Base-by-base conservation (phyloP, 2,888 invertebrate genomes). In the Itoplectis maculator region DNA sequence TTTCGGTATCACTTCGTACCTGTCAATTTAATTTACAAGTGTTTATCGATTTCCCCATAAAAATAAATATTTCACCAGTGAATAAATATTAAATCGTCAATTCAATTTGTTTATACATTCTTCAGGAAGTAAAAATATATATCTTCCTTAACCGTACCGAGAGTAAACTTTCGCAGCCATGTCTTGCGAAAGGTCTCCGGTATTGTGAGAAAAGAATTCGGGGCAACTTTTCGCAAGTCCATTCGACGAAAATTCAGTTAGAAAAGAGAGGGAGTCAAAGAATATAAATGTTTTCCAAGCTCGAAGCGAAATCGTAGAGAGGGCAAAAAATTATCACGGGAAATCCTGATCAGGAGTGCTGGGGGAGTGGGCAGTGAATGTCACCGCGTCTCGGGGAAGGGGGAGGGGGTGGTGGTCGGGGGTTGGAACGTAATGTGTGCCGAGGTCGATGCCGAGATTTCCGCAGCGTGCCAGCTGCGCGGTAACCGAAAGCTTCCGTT, bases 401-500 rank as follows among this genome's bases (percentile, higher is more conserved):
- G 66, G 59, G n/a, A n/a, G n/a, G n/a, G n/a, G n/a, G n/a, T n/a
- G n/a, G n/a, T n/a, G n/a, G n/a, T n/a, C n/a, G 23, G 20, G 23
- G 51, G 18, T 40, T n/a, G 6, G 49, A 42, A 68, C 61, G 61
- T 61, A 65, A 77, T 73, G 61, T 73, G 66, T 47, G 42, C 63
- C 23, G 35, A 54, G 59, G 49, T 47, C 51, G 35, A 59, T 75
- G 56, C 45, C 56, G n/a, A 37, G 75, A 66, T 66, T 66, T 56
- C 56, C 37, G 51, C 65, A 49, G 61, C 49, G 40, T 70, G 73
- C 77, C 72, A 74, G 40, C 61, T 61, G 54, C 61, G 72, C 51
- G 72, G 35, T 49, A 72, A 29, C 68, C 69, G 69, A 54, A 23
- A 76, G 56, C 37, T 84, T 84, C 73, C 72, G 83, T 76, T 74